These are phyloP conservation scores for Pectinophora gossypiella DNA, from an alignment of 1,140 invertebrate species.

Conservation along the genomic window DNA sequence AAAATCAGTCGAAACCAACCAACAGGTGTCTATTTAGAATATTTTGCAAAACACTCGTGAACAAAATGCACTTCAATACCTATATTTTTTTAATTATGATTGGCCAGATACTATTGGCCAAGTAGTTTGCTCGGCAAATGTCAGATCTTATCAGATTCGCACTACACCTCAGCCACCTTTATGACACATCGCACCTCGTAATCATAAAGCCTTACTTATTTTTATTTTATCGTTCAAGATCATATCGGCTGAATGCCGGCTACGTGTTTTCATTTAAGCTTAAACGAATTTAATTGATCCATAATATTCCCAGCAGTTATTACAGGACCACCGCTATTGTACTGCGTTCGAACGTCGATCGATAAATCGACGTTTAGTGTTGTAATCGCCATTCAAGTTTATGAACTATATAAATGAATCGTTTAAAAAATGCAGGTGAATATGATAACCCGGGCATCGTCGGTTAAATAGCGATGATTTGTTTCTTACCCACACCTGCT, in stretches of 20 bases:
- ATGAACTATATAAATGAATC: too few relatives aligned
- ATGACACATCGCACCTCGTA: background rate
- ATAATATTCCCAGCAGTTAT: background rate
- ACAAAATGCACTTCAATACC: too few relatives aligned
- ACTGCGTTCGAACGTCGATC: too few relatives aligned
- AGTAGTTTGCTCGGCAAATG: too few relatives aligned
- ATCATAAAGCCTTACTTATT: background rate
- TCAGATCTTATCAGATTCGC: background rate
- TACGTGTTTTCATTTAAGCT: background rate
- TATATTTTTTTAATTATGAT: too few relatives aligned
- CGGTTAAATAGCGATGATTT: background rate
- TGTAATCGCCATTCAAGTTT: too few relatives aligned
- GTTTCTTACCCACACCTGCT: background rate
- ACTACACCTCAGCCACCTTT: background rate
- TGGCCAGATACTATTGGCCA: too few relatives aligned
- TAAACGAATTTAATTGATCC: background rate
- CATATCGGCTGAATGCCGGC: background rate
- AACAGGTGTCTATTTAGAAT: too few relatives aligned
- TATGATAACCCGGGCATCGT: background rate
- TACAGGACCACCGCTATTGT: background rate
- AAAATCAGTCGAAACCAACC: too few relatives aligned
- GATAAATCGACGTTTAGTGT: too few relatives aligned
- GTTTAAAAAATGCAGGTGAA: background rate
- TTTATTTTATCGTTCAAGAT: background rate
- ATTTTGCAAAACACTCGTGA: too few relatives aligned